Evolutionary conservation across 1,140 invertebrate species (phyloP).

Genomic region (Coboldia fuscipes): DNA sequence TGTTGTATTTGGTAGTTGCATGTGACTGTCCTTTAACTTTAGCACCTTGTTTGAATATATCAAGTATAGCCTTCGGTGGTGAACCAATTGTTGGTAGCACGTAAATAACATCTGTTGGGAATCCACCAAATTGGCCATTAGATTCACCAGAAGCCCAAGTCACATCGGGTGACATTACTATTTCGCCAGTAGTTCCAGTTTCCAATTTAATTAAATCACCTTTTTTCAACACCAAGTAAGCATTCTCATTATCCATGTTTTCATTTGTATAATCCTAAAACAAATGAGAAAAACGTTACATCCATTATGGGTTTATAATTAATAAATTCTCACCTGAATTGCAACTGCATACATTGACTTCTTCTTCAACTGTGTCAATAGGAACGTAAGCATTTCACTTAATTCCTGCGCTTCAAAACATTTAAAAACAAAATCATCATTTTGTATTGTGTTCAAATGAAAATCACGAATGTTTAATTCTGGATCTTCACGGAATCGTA

Average conservation of each 20-base stretch:
- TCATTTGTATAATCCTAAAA: constrained; percentile 3
- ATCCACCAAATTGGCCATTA: constrained; percentile 53
- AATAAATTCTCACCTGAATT: constrained; percentile 37
- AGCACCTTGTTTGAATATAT: constrained; percentile 33
- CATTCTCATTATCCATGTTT: constrained; percentile 21
- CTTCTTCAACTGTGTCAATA: constrained; percentile 71
- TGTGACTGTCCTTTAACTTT: constrained; percentile 21
- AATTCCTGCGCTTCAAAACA: constrained; percentile 77
- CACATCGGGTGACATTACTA: constrained; percentile 33
- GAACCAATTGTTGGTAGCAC: constrained; percentile 61
- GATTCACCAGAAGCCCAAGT: constrained; percentile 52
- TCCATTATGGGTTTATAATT: constrained; percentile 36
- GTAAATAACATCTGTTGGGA: constrained; percentile 70
- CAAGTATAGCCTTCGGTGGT: constrained; percentile 36
- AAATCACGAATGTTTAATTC: constrained; percentile 36
- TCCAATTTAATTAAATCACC: constrained; percentile 71
- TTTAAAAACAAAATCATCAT: constrained; percentile 80
- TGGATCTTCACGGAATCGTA: constrained; percentile 33
- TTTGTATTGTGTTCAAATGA: constrained; percentile 57
- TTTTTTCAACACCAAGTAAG: constrained; percentile 41
- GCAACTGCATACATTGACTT: constrained; percentile 69
- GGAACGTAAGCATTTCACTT: constrained; percentile 56
- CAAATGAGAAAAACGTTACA: constrained; percentile 23
- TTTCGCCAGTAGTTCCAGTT: constrained; percentile 50
- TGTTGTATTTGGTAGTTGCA: constrained; percentile 23